Evolutionary conservation across 2,888 invertebrate species (phyloP).

Genomic region (Drosophila stalkeri): DNA sequence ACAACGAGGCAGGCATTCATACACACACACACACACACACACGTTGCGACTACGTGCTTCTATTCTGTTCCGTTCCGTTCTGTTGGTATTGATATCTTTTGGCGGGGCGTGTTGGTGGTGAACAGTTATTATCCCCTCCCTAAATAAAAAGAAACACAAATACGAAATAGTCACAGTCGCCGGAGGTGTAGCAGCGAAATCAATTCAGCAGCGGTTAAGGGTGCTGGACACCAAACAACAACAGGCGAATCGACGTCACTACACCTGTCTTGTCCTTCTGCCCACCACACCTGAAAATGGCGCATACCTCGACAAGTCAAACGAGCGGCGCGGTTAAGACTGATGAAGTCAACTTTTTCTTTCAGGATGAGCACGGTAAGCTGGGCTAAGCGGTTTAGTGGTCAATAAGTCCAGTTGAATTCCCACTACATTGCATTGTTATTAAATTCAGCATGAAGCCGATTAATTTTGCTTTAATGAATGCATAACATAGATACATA

Average conservation of each 20-base stretch:
- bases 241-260: slow-evolving; percentile 30
- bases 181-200: slow-evolving; percentile 25
- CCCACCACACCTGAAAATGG: slow-evolving; percentile 70
- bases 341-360: slow-evolving; percentile 84
- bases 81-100: slow-evolving; percentile 47
- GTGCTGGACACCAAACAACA: slow-evolving; percentile 56
- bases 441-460: slow-evolving; percentile 4
- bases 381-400: slow-evolving; percentile 22
- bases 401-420: neutral
- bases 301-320: slow-evolving; percentile 74
- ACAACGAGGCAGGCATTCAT: slow-evolving; percentile 25
- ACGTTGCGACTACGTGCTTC: slow-evolving; percentile 36
- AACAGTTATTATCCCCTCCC: slow-evolving; percentile 11
- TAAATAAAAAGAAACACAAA: neutral
- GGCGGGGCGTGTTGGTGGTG: slow-evolving; percentile 58
- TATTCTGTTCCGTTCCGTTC: slow-evolving; percentile 13
- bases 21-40: slow-evolving; percentile 27
- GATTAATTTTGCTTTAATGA: slow-evolving; percentile 37
- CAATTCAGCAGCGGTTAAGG: slow-evolving; percentile 23
- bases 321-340: slow-evolving; percentile 73
- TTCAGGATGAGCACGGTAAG: slow-evolving; percentile 85
- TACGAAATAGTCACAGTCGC: slow-evolving; percentile 4
- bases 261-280: slow-evolving; percentile 59
- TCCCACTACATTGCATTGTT: slow-evolving; percentile 4
- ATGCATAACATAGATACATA: slow-evolving; percentile 39